Evolutionary conservation across 64 coral and sea anemone species (phyloP), one percentile per base, ranked within the genome.

Genomic region (Stichodactyla mertensii): DNA sequence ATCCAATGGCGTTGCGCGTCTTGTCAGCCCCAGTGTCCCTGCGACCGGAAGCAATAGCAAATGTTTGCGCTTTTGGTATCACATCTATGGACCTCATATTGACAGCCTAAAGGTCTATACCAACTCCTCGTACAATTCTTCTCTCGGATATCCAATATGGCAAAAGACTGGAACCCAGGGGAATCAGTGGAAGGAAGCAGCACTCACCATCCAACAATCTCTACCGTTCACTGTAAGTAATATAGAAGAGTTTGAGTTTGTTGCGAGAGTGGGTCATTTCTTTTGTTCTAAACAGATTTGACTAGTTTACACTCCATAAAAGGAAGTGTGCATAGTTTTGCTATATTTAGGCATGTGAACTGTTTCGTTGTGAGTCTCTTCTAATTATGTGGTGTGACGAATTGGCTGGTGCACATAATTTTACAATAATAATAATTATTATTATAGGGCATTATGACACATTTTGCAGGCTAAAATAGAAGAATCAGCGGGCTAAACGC

Each of bases 31-130:
- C 9, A 13, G 54, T 22, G 71, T 91, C 6, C 8, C 88, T 16
- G 86, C 84, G 10, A 88, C 91, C 16, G 9, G 52, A 14, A n/a
- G 71, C 7, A 91, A 24, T 61, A 55, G 74, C 4, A 94, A 85
- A 60, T 97, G 95, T 67, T 61, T 97, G 61, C 80, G 56, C 15
- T 97, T 97, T 60, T 97, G 95, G 95, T 93, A 93, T 52, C 86
- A 97, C 77, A 93, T 97, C 86, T 97, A 90, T 82, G 95, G 95
- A 6, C 91, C 89, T 24, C 71, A 88, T 45, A 64, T 97, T 4
- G 86, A 84, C 10, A 62, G 88, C 11, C 64, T 97, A 31, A 86
- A 77, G 82, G 91, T 97, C n/a, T 93, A 91, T 52, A 61, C 87
- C 36, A 97, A 97, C 36, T 70, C 89, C 54, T 28, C 84, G 36